Conservation (phyloP, 2,113 vertebrate genomes). For the Chroicocephalus ridibundus region DNA sequence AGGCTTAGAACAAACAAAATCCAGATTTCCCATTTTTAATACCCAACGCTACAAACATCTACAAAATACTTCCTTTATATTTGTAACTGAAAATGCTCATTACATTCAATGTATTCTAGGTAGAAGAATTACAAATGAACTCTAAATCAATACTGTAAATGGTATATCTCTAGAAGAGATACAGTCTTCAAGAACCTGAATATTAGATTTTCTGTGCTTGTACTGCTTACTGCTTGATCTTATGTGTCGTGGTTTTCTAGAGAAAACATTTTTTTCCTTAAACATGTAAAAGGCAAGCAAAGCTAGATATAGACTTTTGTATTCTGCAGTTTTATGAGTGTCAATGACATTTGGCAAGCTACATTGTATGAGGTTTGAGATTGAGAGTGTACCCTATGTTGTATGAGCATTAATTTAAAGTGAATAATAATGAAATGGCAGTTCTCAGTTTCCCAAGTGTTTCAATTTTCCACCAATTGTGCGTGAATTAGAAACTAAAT, state of each 20-base stretch:
- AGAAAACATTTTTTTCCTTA: background rate
- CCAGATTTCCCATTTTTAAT: background rate
- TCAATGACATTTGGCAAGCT: background rate
- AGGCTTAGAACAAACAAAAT: background rate
- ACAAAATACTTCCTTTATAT: background rate
- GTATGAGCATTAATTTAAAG: slow-evolving; percentile 15
- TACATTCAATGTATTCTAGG: background rate
- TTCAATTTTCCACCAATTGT: background rate
- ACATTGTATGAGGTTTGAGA: background rate
- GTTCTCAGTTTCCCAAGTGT: background rate
- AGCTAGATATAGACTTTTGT: background rate
- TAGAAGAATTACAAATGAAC: background rate
- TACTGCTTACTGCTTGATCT: background rate
- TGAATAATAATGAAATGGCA: background rate
- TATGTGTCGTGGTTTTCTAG: background rate
- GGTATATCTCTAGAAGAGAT: background rate
- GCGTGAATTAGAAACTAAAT: background rate
- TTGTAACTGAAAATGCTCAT: background rate
- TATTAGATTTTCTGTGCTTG: background rate
- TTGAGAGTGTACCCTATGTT: background rate
- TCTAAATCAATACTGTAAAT: background rate
- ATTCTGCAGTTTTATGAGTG: background rate
- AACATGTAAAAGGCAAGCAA: background rate
- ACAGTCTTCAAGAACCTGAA: background rate
- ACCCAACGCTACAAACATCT: background rate